Percentiles rank a stretch among this genome's conserved stretches.
phyloP scores from a whole-genome alignment of 1,140 invertebrate genomes.

The Procambarus clarkii region DNA sequence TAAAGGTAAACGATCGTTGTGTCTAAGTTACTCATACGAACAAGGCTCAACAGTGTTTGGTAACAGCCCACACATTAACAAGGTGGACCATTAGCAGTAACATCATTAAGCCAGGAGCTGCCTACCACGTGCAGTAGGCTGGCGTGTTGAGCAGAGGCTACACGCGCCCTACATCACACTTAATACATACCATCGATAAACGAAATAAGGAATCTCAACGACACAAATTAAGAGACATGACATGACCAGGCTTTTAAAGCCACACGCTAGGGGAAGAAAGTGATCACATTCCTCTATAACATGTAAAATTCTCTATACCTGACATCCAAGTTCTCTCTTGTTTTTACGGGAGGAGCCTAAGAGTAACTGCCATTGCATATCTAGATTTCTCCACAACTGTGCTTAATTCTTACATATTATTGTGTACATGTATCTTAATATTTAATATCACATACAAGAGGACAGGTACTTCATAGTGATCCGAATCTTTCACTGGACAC shows the following conservation, averaged over 20 bases:
- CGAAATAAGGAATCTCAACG: too few species aligned
- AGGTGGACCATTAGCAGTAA: too few species aligned
- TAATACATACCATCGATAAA: too few species aligned
- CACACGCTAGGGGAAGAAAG: not conserved
- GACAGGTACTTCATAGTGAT: slow-evolving; percentile 56
- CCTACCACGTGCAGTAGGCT: too few species aligned
- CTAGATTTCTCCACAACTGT: not conserved
- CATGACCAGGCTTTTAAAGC: not conserved
- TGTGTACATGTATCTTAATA: slow-evolving; percentile 49
- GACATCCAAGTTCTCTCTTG: not conserved
- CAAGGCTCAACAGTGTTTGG: too few species aligned
- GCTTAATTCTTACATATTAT: not conserved
- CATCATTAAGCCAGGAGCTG: too few species aligned
- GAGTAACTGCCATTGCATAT: slow-evolving; percentile 7
- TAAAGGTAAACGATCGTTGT: too few species aligned
- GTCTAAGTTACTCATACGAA: too few species aligned
- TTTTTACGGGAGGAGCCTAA: not conserved
- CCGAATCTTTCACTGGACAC: slow-evolving; percentile 42
- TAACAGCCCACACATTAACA: too few species aligned
- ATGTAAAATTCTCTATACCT: not conserved
- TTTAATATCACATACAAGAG: slow-evolving; percentile 58
- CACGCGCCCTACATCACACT: too few species aligned
- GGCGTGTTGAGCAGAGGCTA: too few species aligned
- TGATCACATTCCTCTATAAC: not conserved
- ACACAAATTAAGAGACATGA: not conserved